Percentiles rank a stretch among this genome's conserved stretches.
Evolutionary conservation across 2,888 invertebrate genomes (phyloP).

Genomic region (Cerceris ruficornis): DNA sequence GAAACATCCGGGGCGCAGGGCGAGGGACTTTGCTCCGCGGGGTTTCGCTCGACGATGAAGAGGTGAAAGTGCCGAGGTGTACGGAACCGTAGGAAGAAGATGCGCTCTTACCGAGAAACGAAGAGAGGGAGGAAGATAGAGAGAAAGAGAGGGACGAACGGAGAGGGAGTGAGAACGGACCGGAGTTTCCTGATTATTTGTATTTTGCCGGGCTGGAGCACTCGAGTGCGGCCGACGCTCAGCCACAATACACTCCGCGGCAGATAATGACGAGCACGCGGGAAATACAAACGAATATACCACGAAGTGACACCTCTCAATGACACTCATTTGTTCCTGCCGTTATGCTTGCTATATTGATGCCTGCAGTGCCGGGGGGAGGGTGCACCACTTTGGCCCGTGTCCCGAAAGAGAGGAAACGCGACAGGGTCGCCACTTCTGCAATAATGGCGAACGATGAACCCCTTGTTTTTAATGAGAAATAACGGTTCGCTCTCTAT

Average conservation of each 20-base stretch:
- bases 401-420: conserved; percentile 36
- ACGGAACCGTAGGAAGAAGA: conserved; percentile 22
- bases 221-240: conserved; percentile 74
- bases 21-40: background rate
- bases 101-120: conserved; percentile 15
- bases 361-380: conserved; percentile 15
- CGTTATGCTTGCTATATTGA: conserved; percentile 42
- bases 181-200: conserved; percentile 73
- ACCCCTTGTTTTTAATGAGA: conserved; percentile 81
- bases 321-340: conserved; percentile 71
- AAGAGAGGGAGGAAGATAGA: conserved; percentile 23
- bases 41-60: conserved; percentile 28
- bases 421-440: conserved; percentile 69
- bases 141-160: conserved; percentile 11
- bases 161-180: conserved; percentile 18
- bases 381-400: conserved; percentile 41
- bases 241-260: conserved; percentile 67
- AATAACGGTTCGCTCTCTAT: conserved; percentile 71
- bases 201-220: conserved; percentile 72
- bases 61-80: conserved; percentile 32
- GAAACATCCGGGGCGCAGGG: conserved; percentile 51
- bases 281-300: conserved; percentile 81
- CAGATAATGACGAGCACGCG: conserved; percentile 70
- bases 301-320: conserved; percentile 82
- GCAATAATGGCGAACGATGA: conserved; percentile 79